Conservation (phyloP, 2,113 vertebrate species). For the Hypocryptadius cinnamomeus region DNA sequence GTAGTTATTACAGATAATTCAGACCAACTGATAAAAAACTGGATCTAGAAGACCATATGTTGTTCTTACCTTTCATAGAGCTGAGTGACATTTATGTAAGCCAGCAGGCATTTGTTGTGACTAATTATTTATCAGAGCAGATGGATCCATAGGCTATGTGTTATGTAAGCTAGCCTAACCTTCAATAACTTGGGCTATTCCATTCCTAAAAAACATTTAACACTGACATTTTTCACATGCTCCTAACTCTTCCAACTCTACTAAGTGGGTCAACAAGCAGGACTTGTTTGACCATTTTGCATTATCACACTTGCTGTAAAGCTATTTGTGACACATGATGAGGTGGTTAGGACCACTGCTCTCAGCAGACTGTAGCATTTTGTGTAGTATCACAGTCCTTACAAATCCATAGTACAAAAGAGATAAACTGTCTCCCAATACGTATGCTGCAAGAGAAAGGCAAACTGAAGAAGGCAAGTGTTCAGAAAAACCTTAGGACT, state of each 20-base stretch:
- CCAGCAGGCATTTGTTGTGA: background rate
- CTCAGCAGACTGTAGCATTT: background rate
- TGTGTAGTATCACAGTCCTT: background rate
- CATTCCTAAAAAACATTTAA: background rate
- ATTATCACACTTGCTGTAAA: background rate
- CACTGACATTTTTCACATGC: background rate
- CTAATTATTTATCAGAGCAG: background rate
- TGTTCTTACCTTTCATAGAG: background rate
- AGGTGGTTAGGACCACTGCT: background rate
- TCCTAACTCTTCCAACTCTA: background rate
- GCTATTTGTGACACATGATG: background rate
- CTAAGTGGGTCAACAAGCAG: background rate
- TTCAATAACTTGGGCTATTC: background rate
- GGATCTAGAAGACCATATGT: background rate
- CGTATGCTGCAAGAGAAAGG: background rate
- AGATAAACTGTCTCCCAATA: background rate
- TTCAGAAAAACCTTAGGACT: background rate
- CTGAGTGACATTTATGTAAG: background rate
- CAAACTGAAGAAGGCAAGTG: background rate
- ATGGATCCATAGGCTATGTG: background rate
- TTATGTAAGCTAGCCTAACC: background rate
- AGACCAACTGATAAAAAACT: background rate
- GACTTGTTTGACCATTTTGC: background rate
- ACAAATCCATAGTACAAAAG: background rate
- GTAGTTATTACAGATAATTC: background rate